Evolutionary conservation across 92 coral and sea anemone genomes (phyloP), one percentile per base, ranked within the genome.

Genomic region (Plumapathes pennacea): DNA sequence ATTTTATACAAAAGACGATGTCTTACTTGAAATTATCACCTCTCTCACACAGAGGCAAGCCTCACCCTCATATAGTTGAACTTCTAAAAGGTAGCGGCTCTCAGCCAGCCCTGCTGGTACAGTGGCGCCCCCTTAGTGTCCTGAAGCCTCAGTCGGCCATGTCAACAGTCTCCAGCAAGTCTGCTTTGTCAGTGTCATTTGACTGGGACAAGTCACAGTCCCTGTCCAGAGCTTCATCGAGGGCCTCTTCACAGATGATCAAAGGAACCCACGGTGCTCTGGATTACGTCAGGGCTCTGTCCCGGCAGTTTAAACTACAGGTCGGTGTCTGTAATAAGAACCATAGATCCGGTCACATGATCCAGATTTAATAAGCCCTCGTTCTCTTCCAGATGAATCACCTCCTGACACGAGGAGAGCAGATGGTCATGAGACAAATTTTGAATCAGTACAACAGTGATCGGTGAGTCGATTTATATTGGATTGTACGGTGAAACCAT

Each of bases 331-430:
- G 40, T 13, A 8, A 34, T 34, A 8, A n/a, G 9, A 34, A 34
- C 40, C 8, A 8, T 34, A 34, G 40, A 34, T 13, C 40, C 8
- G 8, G 8, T 34, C 40, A 54, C 25, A 34, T 10, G 25, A 14
- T 24, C 17, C 14, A 13, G 24, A 22, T 17, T 23, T 8, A 20
- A 10, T 19, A 21, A 12, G 9, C 10, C 27, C 13, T n/a, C n/a
- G 32, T 30, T 4, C 28, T 36, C 50, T 36, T 32, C 5, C 57
- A 94, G 99, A 94, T 94, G 95, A 85, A 77, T 29, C 94, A 71
- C 20, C 74, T 94, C 38, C 86, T 94, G 32, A 94, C 99, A n/a
- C 82, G 78, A 44, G 99, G 99, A 41, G 99, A 94, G 48, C 99
- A 94, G 65, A 67, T 76, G 25, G 90, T 89, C 13, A 67, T 94